Percentiles rank a stretch among this genome's conserved stretches.
phyloP scores from a whole-genome alignment of 2,888 invertebrate species.

The Dasysyrphus albostriatus region DNA sequence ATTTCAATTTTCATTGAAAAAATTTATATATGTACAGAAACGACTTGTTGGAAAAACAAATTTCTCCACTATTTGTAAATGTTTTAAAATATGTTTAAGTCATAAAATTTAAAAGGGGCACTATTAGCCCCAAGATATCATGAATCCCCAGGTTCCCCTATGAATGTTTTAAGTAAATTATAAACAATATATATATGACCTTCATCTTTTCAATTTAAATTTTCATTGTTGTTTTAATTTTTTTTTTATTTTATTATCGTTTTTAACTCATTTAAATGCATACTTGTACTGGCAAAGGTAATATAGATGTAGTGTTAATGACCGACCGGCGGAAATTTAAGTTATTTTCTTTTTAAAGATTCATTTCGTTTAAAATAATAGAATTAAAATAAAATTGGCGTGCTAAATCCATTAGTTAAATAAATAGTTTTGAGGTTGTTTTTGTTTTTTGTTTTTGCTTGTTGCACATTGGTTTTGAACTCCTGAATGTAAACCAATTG shows the following conservation, averaged over 20 bases:
- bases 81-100: too few species aligned
- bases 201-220: conserved; percentile 1
- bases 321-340: conserved; percentile 9
- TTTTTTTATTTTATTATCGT: background rate
- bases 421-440: background rate
- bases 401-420: background rate
- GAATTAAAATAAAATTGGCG: conserved; percentile 1
- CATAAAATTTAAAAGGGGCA: too few species aligned
- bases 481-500: too few species aligned
- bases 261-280: conserved; percentile 23
- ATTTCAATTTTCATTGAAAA: too few species aligned
- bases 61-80: too few species aligned
- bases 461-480: too few species aligned
- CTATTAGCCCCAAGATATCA: too few species aligned
- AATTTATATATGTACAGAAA: too few species aligned
- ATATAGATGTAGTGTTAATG: conserved; percentile 16
- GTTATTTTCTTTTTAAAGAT: background rate
- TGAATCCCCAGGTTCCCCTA: too few species aligned
- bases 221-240: background rate
- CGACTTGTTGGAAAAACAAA: too few species aligned
- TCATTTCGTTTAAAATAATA: background rate
- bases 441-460: too few species aligned
- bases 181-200: background rate
- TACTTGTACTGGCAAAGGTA: conserved; percentile 9
- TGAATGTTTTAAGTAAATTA: too few species aligned